Evolutionary conservation across 2,113 vertebrate genomes (phyloP).

Genomic region (Synchiropus splendidus): DNA sequence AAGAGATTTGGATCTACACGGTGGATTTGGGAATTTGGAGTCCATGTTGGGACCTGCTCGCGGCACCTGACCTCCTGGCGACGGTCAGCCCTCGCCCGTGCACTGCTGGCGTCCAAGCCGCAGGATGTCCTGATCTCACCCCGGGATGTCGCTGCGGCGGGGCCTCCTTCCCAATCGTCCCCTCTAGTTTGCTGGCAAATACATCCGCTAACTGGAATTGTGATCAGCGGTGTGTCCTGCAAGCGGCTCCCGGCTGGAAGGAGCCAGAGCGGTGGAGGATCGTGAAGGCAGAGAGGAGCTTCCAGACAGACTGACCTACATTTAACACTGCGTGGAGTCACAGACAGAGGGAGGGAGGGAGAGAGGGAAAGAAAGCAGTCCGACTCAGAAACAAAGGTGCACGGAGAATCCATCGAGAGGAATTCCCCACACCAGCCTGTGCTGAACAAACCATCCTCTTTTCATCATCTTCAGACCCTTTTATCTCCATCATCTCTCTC

Average conservation of each 20-base stretch:
- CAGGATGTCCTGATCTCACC: constrained; percentile 28
- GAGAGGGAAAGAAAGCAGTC: constrained; percentile 8
- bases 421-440: too few relatives aligned
- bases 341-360: constrained; percentile 12
- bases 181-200: too few relatives aligned
- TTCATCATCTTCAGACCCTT: neutral
- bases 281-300: constrained; percentile 29
- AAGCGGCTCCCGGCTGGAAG: constrained; percentile 29
- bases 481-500: constrained; percentile 11
- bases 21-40: constrained; percentile 39
- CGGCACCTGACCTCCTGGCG: constrained; percentile 25
- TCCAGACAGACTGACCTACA: constrained; percentile 63
- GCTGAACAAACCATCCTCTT: neutral
- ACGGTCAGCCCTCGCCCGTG: constrained; percentile 18
- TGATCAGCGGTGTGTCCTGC: constrained; percentile 32
- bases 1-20: constrained; percentile 38
- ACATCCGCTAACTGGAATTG: too few relatives aligned
- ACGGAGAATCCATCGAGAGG: constrained; percentile 5
- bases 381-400: constrained; percentile 18
- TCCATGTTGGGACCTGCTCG: constrained; percentile 28
- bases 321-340: constrained; percentile 50
- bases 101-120: constrained; percentile 23
- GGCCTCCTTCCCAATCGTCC: constrained; percentile 33
- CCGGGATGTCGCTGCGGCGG: constrained; percentile 39
- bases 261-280: constrained; percentile 35